Percentiles rank a stretch among this genome's conserved stretches.
These are phyloP conservation scores for Trichacis sp. DNA, from an alignment of 2,888 invertebrate genomes.

Conservation along the genomic window DNA sequence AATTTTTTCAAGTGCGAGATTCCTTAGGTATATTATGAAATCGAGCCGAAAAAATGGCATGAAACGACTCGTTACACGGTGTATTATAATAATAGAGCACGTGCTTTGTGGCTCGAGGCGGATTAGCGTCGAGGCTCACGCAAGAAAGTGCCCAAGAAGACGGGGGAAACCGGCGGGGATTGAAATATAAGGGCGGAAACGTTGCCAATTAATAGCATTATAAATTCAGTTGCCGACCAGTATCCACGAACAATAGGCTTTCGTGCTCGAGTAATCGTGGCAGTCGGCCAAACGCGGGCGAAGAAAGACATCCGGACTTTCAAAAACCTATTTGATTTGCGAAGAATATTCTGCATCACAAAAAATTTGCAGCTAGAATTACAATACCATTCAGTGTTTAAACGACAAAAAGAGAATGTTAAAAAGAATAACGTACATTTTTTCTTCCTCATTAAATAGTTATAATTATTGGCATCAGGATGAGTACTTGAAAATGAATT, in stretches of 20 bases:
- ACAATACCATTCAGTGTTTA: no score
- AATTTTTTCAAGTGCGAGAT: no score
- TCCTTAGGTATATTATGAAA: background rate
- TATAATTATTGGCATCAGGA: no score
- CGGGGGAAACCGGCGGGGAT: slow-evolving; percentile 41
- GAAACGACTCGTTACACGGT: slow-evolving; percentile 6
- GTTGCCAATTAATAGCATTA: slow-evolving; percentile 61
- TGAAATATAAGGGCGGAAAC: slow-evolving; percentile 62
- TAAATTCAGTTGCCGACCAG: slow-evolving; percentile 56
- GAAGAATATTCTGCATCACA: slow-evolving; percentile 44
- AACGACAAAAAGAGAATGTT: no score
- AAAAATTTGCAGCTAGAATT: no score
- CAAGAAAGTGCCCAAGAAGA: slow-evolving; percentile 8
- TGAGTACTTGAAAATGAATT: no score
- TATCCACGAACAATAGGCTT: slow-evolving; percentile 53
- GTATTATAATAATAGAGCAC: background rate
- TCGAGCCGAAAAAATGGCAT: background rate
- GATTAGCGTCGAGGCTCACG: slow-evolving; percentile 17
- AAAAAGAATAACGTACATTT: no score
- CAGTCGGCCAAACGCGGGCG: slow-evolving; percentile 27
- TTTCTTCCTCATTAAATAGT: no score
- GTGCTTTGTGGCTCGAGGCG: slow-evolving; percentile 7
- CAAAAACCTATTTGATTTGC: slow-evolving; percentile 42
- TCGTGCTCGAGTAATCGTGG: slow-evolving; percentile 24
- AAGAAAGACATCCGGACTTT: slow-evolving; percentile 30